These are phyloP conservation scores for Scylla paramamosain DNA, from an alignment of 1,140 invertebrate genomes.

Conservation along the genomic window DNA sequence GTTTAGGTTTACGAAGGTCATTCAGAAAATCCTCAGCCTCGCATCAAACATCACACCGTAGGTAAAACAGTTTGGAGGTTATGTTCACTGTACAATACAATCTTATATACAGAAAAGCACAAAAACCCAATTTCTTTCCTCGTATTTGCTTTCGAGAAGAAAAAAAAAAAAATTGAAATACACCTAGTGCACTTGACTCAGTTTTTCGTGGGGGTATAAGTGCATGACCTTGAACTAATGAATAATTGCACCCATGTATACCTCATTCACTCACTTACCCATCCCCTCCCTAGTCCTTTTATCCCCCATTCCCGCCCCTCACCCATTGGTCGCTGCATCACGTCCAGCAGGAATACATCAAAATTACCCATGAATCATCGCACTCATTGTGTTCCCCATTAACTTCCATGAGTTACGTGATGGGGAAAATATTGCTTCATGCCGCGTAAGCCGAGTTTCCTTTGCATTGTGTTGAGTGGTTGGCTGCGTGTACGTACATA, in stretches of 20 bases:
- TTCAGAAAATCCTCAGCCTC: no score
- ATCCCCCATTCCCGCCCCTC: background rate
- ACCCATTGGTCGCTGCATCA: background rate
- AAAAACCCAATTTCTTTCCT: no score
- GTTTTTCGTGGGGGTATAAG: background rate
- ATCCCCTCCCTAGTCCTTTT: no score
- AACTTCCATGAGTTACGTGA: slow-evolving; percentile 13
- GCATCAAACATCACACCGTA: no score
- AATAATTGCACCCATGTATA: background rate
- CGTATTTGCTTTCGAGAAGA: no score
- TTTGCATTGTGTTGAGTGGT: background rate
- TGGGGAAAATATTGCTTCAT: background rate
- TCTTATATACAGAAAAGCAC: no score
- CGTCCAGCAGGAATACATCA: background rate
- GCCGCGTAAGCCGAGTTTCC: background rate
- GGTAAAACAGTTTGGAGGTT: no score
- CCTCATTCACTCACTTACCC: background rate
- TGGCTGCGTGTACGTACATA: background rate
- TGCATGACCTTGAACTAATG: background rate
- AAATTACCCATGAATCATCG: slow-evolving; percentile 23
- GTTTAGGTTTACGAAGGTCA: no score
- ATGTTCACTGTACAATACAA: no score
- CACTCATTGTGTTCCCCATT: background rate
- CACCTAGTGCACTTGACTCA: no score
- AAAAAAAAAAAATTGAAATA: no score